Base-by-base conservation (phyloP, 2,888 invertebrate genomes). In the Automeris io region DNA sequence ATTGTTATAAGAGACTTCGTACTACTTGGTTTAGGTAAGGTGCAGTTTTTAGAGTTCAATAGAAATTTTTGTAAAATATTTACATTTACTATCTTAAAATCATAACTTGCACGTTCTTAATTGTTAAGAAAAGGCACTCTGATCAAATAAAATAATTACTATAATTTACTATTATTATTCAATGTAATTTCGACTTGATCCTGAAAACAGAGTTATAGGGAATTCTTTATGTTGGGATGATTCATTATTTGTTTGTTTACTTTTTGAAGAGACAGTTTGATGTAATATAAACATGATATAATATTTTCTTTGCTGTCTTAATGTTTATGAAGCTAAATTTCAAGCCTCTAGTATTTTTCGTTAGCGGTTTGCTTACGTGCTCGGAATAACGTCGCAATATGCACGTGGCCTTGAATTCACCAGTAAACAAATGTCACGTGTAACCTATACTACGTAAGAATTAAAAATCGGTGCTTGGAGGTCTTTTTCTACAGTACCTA, bases 391-490 rank as follows among this genome's bases (percentile, higher is more conserved):
- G 80, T 70, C 82, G 80, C 79, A 76, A 61, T 73, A 68, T 76
- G 75, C 75, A 69, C 43, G 55, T 53, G 79, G 63, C 83, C 81
- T 82, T 83, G 81, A 64, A 58, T 43, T 55, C 59, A 61, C 54
- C 67, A 62, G 80, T 76, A 79, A 80, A 81, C 80, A 80, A 61
- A 64, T 63, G 76, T 81, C 82, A 81, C 80, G 78, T 82, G 80
- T 61, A 42, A 49, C 51, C 54, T 48, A 37, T 45, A 43, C 44
- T 43, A 43, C 43, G 48, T 49, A 54, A 46, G 47, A 57, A 46
- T 49, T 51, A 54, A 65, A 65, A 64, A 61, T 62, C 61, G 52
- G 55, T 50, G 49, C 49, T 3, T 24, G 12, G 53, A 54, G 57
- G 39, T 47, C 52, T 61, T 56, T 61, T 49, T 50, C 49, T 52